Evolutionary conservation across 2,888 invertebrate genomes (phyloP), one percentile per base, ranked within the genome.

Genomic region (Deilephila porcellus): DNA sequence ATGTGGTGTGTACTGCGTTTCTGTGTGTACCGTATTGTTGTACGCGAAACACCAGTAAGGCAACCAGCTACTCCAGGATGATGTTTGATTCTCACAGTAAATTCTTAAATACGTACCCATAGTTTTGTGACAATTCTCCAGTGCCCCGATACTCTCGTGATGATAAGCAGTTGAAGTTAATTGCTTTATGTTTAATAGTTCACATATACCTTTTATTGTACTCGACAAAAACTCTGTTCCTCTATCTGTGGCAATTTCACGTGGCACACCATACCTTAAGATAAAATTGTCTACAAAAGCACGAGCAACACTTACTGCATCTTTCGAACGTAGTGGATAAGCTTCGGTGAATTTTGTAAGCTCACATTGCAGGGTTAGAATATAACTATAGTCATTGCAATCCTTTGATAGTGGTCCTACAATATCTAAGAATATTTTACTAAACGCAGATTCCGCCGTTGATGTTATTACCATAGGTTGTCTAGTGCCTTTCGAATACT

Each of bases 371-470:
- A 80, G 3, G 0, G 76, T 79, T 62, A 80, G 59, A 60, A 78
- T 78, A 60, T 80, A 34, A 34, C 34, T 34, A 34, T 34, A 34
- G 1, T 34, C 34, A 34, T 34, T 34, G 34, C 34, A 34, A 79
- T 81, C 77, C 34, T 45, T 76, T 64, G 72, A 59, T 74, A 80
- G 73, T 7, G 78, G 78, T 2, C 79, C 79, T 56, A 80, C 77
- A 60, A 80, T 62, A 73, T 81, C 81, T 75, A 79, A 74, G 70
- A 71, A 78, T 56, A 80, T 72, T 73, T 76, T 78, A 11, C 78
- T 76, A 70, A 80, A 80, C 17, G 79, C 76, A 7, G 74, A 75
- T 17, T 60, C 5, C 17, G 78, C 79, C 8, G 81, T 80, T 3
- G 77, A 73, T 4, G 77, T 78, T 20, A 78, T 77, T 14, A 63